Evolutionary conservation across 35 echinoderm and acorn worm genomes (phyloP), one percentile per base, ranked within the genome.

Genomic region (Acanthaster planci): DNA sequence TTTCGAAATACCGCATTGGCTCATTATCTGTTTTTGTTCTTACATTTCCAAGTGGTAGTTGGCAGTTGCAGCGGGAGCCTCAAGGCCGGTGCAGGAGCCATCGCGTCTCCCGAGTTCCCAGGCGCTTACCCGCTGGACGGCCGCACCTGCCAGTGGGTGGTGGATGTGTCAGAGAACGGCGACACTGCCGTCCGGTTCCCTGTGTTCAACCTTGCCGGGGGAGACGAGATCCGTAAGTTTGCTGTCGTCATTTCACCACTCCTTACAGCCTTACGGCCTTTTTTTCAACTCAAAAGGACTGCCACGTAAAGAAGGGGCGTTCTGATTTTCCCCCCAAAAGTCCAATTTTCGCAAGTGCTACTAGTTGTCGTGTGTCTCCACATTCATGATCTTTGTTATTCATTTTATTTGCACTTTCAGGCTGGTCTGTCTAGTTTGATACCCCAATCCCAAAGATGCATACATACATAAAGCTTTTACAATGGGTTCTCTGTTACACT

Each of bases 81-180:
- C 29, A 83, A 83, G 56, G 53, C 51, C 4, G 37, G 56, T 21
- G 27, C 37, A 27, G 81, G 81, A 1, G 44, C 38, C 16, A 53
- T 83, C 38, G 53, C 81, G 7, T 83, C 81, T 4, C 81, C 54
- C 9, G 81, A 38, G 17, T 83, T 83, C 56, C 81, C 81, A 22
- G 81, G 38, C 17, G 10, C 18, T 22, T 83, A 83, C 37, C 34
- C 32, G 3, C 53, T 19, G 17, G 54, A 83, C 37, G 56, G 36
- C 23, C 34, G 56, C 53, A 60, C 56, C 1, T 81, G 81, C 56
- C 81, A 83, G 6, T 83, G 81, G 81, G 38, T 60, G 16, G 38
- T 83, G 9, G 81, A 83, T 34, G 52, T 83, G 3, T 83, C 81
- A 14, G 81, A 83, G 56, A 83, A 81, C 31, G 81, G 81, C 15